A percentile compares a stretch with the other conserved stretches of the same genome.
Conservation (phyloP, 2,797 vertebrate genomes). For the Meriones psammophilus region DNA sequence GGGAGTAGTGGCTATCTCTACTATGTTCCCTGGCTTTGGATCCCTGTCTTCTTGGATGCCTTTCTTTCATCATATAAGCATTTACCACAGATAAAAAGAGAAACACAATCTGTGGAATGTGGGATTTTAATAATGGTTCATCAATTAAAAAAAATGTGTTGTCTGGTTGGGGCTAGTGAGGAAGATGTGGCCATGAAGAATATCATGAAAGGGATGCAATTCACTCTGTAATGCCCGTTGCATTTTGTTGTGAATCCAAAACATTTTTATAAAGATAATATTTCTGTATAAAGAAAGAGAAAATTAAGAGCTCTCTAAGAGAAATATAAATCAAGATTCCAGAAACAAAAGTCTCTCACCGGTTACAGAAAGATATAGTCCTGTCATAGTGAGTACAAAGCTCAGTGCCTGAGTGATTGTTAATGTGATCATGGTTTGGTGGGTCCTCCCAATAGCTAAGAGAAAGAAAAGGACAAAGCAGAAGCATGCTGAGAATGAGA, state of each 20-base stretch:
- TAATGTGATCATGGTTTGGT: slow-evolving; percentile 73
- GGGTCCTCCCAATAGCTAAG: slow-evolving; percentile 80
- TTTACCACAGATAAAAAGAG: background rate
- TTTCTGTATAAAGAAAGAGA: background rate
- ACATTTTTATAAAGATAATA: background rate
- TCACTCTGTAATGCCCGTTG: background rate
- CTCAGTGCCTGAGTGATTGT: slow-evolving; percentile 82
- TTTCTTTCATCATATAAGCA: background rate
- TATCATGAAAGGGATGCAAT: background rate
- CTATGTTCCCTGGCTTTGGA: no score
- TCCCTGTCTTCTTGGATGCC: no score
- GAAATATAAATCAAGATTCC: background rate
- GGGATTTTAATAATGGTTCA: background rate
- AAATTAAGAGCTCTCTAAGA: background rate
- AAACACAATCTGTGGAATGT: background rate
- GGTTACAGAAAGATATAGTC: slow-evolving; percentile 84
- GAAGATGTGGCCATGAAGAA: no score
- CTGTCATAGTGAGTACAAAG: slow-evolving; percentile 83
- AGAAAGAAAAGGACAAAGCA: background rate
- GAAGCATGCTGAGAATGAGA: background rate
- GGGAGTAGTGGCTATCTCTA: no score
- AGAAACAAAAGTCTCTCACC: slow-evolving; percentile 80
- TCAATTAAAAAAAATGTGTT: background rate
- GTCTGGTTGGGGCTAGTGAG: background rate
- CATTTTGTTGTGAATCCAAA: background rate